These are phyloP conservation scores for Montipora cactus DNA, from an alignment of 64 coral and sea anemone genomes.

Conservation along the genomic window DNA sequence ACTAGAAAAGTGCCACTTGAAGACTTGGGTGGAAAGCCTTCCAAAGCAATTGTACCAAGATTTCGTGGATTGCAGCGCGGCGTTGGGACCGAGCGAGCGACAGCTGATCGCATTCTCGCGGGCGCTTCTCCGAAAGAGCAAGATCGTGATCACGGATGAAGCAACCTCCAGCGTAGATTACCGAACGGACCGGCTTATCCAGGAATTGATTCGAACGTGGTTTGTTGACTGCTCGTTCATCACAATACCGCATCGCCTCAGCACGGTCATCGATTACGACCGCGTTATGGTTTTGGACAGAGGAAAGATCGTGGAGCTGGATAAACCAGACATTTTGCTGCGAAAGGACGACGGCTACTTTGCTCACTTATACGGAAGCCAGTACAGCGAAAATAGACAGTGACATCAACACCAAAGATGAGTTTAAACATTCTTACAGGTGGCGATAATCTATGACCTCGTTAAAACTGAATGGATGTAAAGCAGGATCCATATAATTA, in stretches of 20 bases:
- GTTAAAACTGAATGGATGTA: too few relatives aligned
- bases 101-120: conserved; percentile 81
- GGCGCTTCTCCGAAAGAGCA: conserved; percentile 63
- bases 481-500: too few relatives aligned
- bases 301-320: conserved; percentile 76
- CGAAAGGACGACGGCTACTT: conserved; percentile 49
- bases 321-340: conserved; percentile 76
- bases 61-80: conserved; percentile 61
- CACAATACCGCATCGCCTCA: conserved; percentile 60
- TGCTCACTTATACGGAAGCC: conserved; percentile 63
- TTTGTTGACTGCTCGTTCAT: conserved; percentile 60
- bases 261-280: conserved; percentile 83
- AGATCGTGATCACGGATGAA: conserved; percentile 86
- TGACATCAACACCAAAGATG: background rate
- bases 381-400: background rate
- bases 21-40: conserved; percentile 64
- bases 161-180: conserved; percentile 82
- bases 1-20: conserved; percentile 63
- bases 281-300: conserved; percentile 81
- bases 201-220: conserved; percentile 63
- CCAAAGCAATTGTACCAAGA: conserved; percentile 69
- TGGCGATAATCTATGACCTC: too few relatives aligned
- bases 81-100: conserved; percentile 71
- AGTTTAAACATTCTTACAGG: too few relatives aligned
- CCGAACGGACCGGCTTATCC: conserved; percentile 66